Evolutionary conservation across 2,113 vertebrate genomes (phyloP).

Genomic region (Morone saxatilis): DNA sequence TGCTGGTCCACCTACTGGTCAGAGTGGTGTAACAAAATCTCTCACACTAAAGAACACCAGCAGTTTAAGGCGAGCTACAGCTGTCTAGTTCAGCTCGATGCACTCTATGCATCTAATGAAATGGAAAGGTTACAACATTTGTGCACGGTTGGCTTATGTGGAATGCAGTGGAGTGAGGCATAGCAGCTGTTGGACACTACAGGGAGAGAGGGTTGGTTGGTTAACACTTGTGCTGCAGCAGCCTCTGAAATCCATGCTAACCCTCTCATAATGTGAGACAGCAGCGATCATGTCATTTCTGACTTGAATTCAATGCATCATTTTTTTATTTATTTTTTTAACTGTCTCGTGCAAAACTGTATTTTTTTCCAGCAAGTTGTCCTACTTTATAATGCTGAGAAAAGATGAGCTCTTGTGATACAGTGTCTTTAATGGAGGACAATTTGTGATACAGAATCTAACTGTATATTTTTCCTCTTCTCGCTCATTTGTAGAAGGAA

Average conservation of each 20-base stretch:
- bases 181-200: constrained; percentile 44
- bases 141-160: constrained; percentile 9
- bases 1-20: background rate
- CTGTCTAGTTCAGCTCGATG: background rate
- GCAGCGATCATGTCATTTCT: background rate
- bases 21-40: background rate
- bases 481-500: background rate
- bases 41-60: background rate
- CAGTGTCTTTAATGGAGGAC: background rate
- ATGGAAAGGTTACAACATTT: constrained; percentile 26
- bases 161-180: constrained; percentile 24
- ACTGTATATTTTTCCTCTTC: background rate
- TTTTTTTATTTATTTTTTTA: background rate
- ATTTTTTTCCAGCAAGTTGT: background rate
- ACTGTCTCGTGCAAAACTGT: too few species aligned
- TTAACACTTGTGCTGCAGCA: constrained; percentile 31
- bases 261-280: constrained; percentile 3
- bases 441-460: background rate
- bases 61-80: background rate
- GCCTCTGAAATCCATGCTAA: background rate
- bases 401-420: background rate
- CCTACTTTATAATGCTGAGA: background rate
- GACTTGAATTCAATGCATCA: background rate
- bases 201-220: background rate
- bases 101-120: constrained; percentile 6